A percentile compares a stretch with the other conserved stretches of the same genome.
These are phyloP conservation scores for Albula glossodonta DNA, from an alignment of 2,113 vertebrate genomes.

Conservation along the genomic window DNA sequence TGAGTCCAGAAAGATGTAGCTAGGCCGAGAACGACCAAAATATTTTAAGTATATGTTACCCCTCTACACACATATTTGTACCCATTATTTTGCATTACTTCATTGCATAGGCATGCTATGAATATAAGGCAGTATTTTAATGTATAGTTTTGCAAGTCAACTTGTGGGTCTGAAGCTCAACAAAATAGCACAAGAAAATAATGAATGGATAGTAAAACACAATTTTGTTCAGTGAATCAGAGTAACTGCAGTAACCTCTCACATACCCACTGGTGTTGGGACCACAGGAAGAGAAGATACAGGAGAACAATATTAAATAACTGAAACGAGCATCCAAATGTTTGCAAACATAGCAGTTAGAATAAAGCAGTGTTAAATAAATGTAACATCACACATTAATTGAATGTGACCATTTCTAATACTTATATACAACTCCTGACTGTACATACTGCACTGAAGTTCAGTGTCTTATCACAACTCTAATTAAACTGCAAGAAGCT, in stretches of 20 bases:
- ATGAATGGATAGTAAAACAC: too few relatives aligned
- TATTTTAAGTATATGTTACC: too few relatives aligned
- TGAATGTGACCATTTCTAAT: conserved; percentile 1
- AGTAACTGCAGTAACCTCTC: not conserved
- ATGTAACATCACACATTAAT: not conserved
- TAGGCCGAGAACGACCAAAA: too few relatives aligned
- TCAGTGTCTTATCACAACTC: too few relatives aligned
- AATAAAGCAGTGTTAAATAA: not conserved
- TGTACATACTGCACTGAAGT: too few relatives aligned
- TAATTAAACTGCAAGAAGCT: not conserved
- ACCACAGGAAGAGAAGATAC: not conserved
- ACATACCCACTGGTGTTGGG: not conserved
- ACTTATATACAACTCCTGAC: not conserved
- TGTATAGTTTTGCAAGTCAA: too few relatives aligned
- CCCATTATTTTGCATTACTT: too few relatives aligned
- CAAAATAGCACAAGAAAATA: not conserved
- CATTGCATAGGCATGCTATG: too few relatives aligned
- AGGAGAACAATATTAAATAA: not conserved
- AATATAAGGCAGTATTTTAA: too few relatives aligned
- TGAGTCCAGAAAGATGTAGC: too few relatives aligned
- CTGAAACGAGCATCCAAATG: not conserved
- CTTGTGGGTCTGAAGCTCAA: not conserved
- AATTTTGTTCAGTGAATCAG: not conserved
- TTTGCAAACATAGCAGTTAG: not conserved
- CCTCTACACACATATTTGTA: too few relatives aligned